phyloP scores from a whole-genome alignment of 2,888 invertebrate genomes.

The Hyposoter didymator region DNA sequence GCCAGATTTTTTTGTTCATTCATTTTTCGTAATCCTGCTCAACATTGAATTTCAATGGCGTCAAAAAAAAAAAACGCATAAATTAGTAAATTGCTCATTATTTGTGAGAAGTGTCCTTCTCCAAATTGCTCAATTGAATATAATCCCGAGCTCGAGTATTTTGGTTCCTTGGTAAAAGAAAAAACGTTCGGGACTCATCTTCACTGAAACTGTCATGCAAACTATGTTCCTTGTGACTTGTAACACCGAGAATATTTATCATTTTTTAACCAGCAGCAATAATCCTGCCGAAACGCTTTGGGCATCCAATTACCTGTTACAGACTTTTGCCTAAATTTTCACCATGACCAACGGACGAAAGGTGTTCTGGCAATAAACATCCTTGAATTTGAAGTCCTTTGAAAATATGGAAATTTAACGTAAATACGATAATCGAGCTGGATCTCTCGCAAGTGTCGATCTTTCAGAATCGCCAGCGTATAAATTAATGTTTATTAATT shows the following conservation, averaged over 20 bases:
- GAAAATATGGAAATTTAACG: constrained; percentile 1
- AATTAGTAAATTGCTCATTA: neutral
- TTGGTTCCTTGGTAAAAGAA: neutral
- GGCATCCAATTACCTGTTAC: neutral
- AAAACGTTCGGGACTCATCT: neutral
- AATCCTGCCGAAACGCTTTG: neutral
- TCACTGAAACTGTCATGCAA: neutral
- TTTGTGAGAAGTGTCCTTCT: neutral
- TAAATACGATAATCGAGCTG: neutral
- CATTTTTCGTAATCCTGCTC: too few relatives aligned
- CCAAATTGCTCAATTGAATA: neutral
- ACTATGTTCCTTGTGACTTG: neutral
- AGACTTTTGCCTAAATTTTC: neutral
- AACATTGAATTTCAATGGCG: neutral
- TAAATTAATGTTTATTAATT: constrained; percentile 14
- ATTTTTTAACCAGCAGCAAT: neutral
- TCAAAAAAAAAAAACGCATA: neutral
- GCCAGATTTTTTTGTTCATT: too few relatives aligned
- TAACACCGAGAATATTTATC: neutral
- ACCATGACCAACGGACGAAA: neutral
- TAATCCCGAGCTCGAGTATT: neutral
- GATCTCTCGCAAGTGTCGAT: neutral
- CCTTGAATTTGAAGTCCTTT: neutral
- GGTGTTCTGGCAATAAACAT: neutral
- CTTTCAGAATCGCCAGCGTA: neutral